phyloP scores from a whole-genome alignment of 2,888 invertebrate species.

The Acanthoscelides obtectus region DNA sequence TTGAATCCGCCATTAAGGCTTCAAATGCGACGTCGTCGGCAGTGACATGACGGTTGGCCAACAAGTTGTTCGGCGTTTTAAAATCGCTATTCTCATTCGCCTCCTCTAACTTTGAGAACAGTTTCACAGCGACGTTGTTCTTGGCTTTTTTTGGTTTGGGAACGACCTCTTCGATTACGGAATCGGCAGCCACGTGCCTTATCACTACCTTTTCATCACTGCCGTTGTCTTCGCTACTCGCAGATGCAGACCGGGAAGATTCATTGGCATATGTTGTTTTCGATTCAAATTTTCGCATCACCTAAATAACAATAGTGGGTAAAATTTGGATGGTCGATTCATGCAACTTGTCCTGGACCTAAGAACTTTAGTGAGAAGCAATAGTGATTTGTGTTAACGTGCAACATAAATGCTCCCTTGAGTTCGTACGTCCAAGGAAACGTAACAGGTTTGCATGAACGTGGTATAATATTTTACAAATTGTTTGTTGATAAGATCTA shows the following conservation, averaged over 20 bases:
- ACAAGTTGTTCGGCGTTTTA: not conserved
- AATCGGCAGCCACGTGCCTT: conserved; percentile 17
- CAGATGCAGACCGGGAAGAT: conserved; percentile 1
- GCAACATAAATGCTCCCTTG: too few species aligned
- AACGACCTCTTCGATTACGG: not conserved
- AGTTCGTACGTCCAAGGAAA: too few species aligned
- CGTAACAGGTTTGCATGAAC: too few species aligned
- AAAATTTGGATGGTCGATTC: too few species aligned
- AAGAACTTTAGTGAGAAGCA: too few species aligned
- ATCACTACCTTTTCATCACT: not conserved
- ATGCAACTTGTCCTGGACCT: too few species aligned
- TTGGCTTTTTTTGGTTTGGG: not conserved
- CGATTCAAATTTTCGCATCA: not conserved
- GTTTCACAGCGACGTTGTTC: not conserved
- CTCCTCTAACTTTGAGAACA: not conserved
- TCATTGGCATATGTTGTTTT: not conserved
- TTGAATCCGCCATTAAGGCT: conserved; percentile 15
- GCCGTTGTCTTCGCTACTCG: not conserved
- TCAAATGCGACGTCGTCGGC: not conserved
- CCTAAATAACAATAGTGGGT: not conserved
- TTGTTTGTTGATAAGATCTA: too few species aligned
- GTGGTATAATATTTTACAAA: too few species aligned
- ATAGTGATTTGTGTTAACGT: too few species aligned
- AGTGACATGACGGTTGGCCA: conserved; percentile 1
- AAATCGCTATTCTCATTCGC: not conserved